Conservation (phyloP, 1,140 invertebrate genomes). For the Stenopsyche tienmushanensis region DNA sequence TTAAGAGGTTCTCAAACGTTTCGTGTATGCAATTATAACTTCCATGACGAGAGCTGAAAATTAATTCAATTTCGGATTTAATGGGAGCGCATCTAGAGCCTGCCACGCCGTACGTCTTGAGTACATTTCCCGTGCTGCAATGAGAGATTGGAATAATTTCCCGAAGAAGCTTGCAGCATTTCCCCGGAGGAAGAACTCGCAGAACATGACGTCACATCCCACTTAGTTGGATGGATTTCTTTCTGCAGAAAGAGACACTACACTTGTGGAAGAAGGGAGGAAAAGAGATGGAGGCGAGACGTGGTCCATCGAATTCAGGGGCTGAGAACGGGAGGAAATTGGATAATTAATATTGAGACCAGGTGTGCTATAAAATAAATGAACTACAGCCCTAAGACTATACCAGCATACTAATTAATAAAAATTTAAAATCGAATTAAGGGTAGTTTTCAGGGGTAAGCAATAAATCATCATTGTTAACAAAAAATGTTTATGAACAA, state of each 20-base stretch:
- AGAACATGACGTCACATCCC: neutral
- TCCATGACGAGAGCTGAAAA: too few species aligned
- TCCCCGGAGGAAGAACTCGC: neutral
- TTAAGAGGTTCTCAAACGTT: too few species aligned
- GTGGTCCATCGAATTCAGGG: neutral
- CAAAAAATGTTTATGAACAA: too few species aligned
- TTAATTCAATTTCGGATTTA: neutral
- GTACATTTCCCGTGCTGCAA: neutral
- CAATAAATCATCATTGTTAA: too few species aligned
- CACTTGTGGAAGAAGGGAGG: neutral
- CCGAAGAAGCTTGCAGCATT: constrained; percentile 8
- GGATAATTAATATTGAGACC: constrained; percentile 10
- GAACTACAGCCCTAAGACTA: too few species aligned
- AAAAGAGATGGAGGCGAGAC: neutral
- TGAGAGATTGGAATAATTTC: constrained; percentile 14
- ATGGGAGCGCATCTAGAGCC: neutral
- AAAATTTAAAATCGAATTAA: too few species aligned
- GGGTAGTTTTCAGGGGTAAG: too few species aligned
- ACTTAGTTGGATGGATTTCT: neutral
- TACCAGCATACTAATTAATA: too few species aligned
- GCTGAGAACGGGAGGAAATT: neutral
- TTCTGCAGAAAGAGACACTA: neutral
- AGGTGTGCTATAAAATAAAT: neutral
- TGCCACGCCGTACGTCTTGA: neutral
- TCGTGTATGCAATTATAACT: too few species aligned